Evolutionary conservation across 2,113 vertebrate genomes (phyloP).

Genomic region (Conger conger): DNA sequence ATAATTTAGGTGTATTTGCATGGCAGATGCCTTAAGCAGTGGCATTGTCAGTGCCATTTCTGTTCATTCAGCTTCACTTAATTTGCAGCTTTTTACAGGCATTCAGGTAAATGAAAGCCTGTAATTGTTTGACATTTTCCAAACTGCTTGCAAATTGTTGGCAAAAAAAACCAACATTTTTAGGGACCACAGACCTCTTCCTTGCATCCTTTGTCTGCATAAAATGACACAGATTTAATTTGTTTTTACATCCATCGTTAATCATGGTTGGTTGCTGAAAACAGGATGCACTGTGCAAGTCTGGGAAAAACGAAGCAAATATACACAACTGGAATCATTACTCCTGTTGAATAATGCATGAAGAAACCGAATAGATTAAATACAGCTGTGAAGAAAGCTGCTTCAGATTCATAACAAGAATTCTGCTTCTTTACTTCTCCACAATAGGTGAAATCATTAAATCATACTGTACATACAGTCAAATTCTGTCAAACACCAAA

Average conservation of each 20-base stretch:
- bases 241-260: conserved; percentile 20
- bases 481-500: background rate
- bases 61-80: background rate
- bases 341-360: conserved; percentile 8
- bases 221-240: background rate
- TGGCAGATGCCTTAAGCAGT: background rate
- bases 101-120: background rate
- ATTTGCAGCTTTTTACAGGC: background rate
- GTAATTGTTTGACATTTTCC: conserved; percentile 12
- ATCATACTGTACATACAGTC: background rate
- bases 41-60: background rate
- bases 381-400: background rate
- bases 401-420: background rate
- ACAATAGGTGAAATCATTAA: background rate
- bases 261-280: background rate
- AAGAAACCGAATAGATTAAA: background rate
- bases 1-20: conserved; percentile 19
- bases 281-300: background rate
- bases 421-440: background rate
- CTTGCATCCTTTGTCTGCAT: background rate
- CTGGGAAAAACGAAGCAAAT: conserved; percentile 4
- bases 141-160: background rate
- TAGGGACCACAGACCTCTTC: background rate
- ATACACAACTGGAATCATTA: conserved; percentile 12
- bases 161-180: background rate